A percentile compares a stretch with the other conserved stretches of the same genome.
phyloP scores from a whole-genome alignment of 2,888 invertebrate species.

The Teleogryllus oceanicus region DNA sequence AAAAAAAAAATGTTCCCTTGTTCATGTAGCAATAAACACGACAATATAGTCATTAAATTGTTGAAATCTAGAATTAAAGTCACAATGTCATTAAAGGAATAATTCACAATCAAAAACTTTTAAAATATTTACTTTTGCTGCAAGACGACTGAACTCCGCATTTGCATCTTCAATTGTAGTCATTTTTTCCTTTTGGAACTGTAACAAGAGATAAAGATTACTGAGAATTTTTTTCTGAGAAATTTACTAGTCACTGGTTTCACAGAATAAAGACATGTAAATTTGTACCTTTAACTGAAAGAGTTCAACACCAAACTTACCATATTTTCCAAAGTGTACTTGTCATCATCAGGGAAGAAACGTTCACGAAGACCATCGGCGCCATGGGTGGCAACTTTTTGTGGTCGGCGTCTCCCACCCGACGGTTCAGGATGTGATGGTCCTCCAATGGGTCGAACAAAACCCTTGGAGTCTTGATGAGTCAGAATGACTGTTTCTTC shows the following conservation, averaged over 20 bases:
- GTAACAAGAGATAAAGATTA: neutral
- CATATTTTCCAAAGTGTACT: conserved; percentile 79
- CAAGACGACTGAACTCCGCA: conserved; percentile 51
- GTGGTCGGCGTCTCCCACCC: conserved; percentile 49
- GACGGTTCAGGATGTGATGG: conserved; percentile 41
- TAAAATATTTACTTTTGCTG: conserved; percentile 43
- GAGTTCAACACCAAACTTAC: conserved; percentile 48
- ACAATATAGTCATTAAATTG: conserved; percentile 20
- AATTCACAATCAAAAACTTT: neutral
- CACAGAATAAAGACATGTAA: neutral
- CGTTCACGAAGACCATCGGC: conserved; percentile 66
- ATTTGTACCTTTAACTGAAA: neutral
- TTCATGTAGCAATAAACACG: conserved; percentile 23
- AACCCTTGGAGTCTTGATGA: conserved; percentile 53
- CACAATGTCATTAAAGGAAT: neutral
- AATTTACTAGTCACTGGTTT: neutral
- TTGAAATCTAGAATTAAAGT: neutral
- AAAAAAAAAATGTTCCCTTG: too few species aligned
- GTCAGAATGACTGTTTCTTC: conserved; percentile 63
- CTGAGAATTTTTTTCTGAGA: neutral
- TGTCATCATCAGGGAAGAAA: conserved; percentile 88
- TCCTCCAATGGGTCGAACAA: conserved; percentile 61
- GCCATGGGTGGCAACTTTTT: conserved; percentile 67
- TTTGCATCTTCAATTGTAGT: conserved; percentile 55
- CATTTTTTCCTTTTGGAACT: conserved; percentile 46